Evolutionary conservation across 1,140 invertebrate species (phyloP).

Genomic region (Drosophila willistoni): DNA sequence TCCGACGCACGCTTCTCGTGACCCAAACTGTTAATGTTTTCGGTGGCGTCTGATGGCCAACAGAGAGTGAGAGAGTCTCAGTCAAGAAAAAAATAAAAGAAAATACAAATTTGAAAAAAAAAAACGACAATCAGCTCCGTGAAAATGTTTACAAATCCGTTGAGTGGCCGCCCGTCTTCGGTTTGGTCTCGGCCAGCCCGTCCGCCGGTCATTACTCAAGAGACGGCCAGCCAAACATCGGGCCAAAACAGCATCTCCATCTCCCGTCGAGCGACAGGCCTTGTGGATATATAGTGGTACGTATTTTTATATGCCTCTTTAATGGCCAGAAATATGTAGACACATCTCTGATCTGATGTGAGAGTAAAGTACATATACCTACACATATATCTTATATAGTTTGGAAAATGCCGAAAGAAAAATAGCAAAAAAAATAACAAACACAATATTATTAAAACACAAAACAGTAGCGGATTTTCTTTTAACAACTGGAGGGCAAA

Average conservation of each 20-base stretch:
- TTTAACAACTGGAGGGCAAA: background rate
- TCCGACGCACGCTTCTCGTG: constrained; percentile 58
- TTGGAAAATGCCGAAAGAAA: constrained; percentile 39
- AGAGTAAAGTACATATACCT: constrained; percentile 14
- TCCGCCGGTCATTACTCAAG: constrained; percentile 58
- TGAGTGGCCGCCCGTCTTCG: constrained; percentile 60
- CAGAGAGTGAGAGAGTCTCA: constrained; percentile 29
- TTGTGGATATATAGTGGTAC: constrained; percentile 19
- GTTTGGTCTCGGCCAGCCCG: constrained; percentile 29
- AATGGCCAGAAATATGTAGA: constrained; percentile 50
- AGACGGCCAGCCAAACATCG: constrained; percentile 43
- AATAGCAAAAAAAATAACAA: background rate
- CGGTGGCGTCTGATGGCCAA: constrained; percentile 19
- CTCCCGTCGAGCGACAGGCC: constrained; percentile 14
- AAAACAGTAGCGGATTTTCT: background rate
- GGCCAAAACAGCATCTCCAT: background rate
- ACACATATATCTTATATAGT: constrained; percentile 41
- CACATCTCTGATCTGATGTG: constrained; percentile 8
- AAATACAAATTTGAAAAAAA: constrained; percentile 18
- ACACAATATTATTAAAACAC: background rate
- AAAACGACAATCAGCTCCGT: constrained; percentile 41
- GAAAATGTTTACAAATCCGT: constrained; percentile 76
- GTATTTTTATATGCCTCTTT: constrained; percentile 75
- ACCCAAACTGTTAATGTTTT: constrained; percentile 68
- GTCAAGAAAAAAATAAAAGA: constrained; percentile 34